Evolutionary conservation across 2,113 vertebrate genomes (phyloP), one percentile per base, ranked within the genome.

Genomic region (Ptilorrhoa leucosticta): DNA sequence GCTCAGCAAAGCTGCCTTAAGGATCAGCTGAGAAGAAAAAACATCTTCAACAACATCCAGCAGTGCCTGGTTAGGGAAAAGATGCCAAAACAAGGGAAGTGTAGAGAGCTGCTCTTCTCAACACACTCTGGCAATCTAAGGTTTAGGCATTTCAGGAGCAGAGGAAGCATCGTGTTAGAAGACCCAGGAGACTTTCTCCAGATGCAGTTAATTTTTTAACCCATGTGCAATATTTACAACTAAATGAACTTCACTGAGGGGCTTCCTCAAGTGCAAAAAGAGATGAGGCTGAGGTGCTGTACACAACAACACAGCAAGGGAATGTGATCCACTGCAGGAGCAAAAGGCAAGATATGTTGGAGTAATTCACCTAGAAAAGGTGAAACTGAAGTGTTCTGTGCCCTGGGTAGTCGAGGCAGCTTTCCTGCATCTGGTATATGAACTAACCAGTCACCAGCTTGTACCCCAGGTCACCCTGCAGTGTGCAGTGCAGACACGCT

Each of bases 311-410:
- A 58, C 3, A 66, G 39, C 1, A 7, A 71, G 24, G 28, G 39
- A 9, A n/a, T 15, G 4, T 0, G 0, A 68, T n/a, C 35, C 35
- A 10, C 51, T 56, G 28, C 13, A 56, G 53, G 2, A 22, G 13
- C 35, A 45, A 71, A 77, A 89, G 12, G 7, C 8, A 31, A 71
- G 48, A 68, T 56, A 6, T 30, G 21, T 23, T 44, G n/a, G 35
- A 40, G 35, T 21, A 66, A 21, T 22, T 87, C 42, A 28, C 27
- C 31, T 31, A 71, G 44, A 22, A 82, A 61, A 64, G 39, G 31
- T 20, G 61, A 64, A 82, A 51, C 27, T 61, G 42, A 84, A 28
- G 21, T 63, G 42, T n/a, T 63, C 44, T 61, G 71, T 15, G 45
- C 61, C 76, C 72, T 65, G n/a, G 51, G 15, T 23, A 45, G 45